Evolutionary conservation across 2,888 invertebrate species (phyloP), one percentile per base, ranked within the genome.

Genomic region (Nephrocerus scutellatus): DNA sequence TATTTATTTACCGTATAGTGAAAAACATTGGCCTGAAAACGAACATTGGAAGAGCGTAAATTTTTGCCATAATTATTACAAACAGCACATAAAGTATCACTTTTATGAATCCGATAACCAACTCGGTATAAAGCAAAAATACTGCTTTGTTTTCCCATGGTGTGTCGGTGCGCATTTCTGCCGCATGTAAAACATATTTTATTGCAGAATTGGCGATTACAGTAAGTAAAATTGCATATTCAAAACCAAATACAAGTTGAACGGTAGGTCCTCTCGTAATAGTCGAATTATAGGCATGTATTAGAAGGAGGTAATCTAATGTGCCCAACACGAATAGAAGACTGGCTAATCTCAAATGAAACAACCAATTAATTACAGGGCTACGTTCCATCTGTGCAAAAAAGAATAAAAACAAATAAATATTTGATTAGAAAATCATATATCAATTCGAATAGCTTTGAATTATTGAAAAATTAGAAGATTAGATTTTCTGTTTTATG

Each of bases 71-170:
- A 42, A 97, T 87, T 10, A 84, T 80, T 46, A 96, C 89, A 66
- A 98, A 98, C 23, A 87, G 76, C 35, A 92, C 75, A 64, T 97
- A 98, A 28, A 98, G 74, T 26, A 93, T 80, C 21, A 81, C 83
- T 70, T 84, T 84, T 32, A 84, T 75, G 37, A 84, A 74, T 46
- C 96, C 96, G 72, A 97, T 90, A 23, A 93, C 78, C 39, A 99
- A 74, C 70, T 99, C 98, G 0, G 95, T 90, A 63, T 98, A 97
- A 3, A 99, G 73, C 24, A 99, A 72, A 59, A 93, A 97, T 0
- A 97, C 95, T 8, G 97, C 96, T 70, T 99, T 99, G 66, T 91
- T 93, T 66, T 99, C 98, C 98, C 98, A 99, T 0, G 96, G 96
- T 28, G 87, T 89, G 60, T 97, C 93, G 35, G 63, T 62, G 20